Conservation (phyloP, 2,888 invertebrate genomes). For the Andrena bicolor region DNA sequence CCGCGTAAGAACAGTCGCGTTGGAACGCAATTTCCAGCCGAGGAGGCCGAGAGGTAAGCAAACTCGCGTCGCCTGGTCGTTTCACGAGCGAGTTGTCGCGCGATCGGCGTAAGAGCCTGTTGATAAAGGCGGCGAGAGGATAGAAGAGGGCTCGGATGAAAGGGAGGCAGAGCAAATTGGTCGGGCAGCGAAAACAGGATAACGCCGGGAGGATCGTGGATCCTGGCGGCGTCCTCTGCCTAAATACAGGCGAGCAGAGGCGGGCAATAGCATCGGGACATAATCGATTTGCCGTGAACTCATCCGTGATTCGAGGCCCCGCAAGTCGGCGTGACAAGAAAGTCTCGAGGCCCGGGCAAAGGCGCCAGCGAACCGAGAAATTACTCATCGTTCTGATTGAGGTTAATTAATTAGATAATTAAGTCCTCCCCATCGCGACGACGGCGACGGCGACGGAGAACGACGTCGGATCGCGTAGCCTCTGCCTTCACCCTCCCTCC, state of each 20-base stretch:
- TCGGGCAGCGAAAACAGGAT: slow-evolving; percentile 71
- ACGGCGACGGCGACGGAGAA: slow-evolving; percentile 39
- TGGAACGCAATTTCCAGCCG: slow-evolving; percentile 53
- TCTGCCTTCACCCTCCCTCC: slow-evolving; percentile 7
- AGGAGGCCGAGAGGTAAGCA: slow-evolving; percentile 41
- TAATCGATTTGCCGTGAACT: slow-evolving; percentile 85
- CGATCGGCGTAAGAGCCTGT: slow-evolving; percentile 68
- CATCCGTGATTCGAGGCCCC: slow-evolving; percentile 83
- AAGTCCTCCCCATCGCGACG: slow-evolving; percentile 76
- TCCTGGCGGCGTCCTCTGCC: slow-evolving; percentile 51
- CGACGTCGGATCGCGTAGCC: slow-evolving; percentile 31
- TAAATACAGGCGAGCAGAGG: slow-evolving; percentile 43
- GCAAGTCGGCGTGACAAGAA: slow-evolving; percentile 84
- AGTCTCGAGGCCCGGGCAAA: slow-evolving; percentile 81
- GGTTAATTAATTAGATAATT: slow-evolving; percentile 85
- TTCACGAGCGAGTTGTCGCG: slow-evolving; percentile 71
- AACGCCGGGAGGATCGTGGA: slow-evolving; percentile 70
- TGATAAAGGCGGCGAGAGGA: slow-evolving; percentile 61
- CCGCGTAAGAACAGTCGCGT: background rate
- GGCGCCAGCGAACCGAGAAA: slow-evolving; percentile 85
- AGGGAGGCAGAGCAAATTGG: slow-evolving; percentile 63
- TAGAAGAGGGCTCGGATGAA: background rate
- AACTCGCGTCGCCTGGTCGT: slow-evolving; percentile 61
- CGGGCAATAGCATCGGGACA: slow-evolving; percentile 74
- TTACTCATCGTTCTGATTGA: slow-evolving; percentile 85